These are phyloP conservation scores for Cryptops parisi DNA, from an alignment of 2,888 invertebrate species.

Conservation along the genomic window DNA sequence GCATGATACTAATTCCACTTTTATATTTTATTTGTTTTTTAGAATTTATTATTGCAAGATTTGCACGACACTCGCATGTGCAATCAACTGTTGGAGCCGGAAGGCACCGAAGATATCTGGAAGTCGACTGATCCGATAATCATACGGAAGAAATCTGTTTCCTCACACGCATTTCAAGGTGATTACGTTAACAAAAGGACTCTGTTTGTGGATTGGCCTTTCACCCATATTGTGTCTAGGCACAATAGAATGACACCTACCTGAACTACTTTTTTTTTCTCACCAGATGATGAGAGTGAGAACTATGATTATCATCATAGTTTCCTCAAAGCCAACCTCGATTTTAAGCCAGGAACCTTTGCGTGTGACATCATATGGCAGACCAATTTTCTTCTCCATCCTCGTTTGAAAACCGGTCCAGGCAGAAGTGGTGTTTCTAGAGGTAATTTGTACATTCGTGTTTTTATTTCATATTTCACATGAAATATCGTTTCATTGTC, in stretches of 20 bases:
- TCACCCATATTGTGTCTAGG: background rate
- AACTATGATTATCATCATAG: constrained; percentile 18
- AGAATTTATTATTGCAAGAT: constrained; percentile 50
- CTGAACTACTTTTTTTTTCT: background rate
- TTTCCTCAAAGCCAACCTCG: constrained; percentile 34
- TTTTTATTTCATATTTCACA: background rate
- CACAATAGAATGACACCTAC: background rate
- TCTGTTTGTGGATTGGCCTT: background rate
- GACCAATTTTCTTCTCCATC: constrained; percentile 51
- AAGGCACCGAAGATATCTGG: constrained; percentile 40
- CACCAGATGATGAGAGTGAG: background rate
- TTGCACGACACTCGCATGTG: constrained; percentile 50
- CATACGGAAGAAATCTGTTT: background rate
- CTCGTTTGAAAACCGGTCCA: constrained; percentile 43
- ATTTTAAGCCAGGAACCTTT: constrained; percentile 51
- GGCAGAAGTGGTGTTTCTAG: constrained; percentile 21
- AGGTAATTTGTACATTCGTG: constrained; percentile 23
- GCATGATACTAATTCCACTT: no score
- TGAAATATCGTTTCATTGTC: no score
- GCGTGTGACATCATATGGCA: constrained; percentile 59
- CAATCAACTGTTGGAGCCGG: constrained; percentile 49
- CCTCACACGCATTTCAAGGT: background rate
- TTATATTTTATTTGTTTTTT: constrained; percentile 23
- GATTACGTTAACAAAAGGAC: background rate
- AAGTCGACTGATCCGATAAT: constrained; percentile 21